Base-by-base conservation (phyloP, 2,888 invertebrate genomes). In the Acrobasis suavella region DNA sequence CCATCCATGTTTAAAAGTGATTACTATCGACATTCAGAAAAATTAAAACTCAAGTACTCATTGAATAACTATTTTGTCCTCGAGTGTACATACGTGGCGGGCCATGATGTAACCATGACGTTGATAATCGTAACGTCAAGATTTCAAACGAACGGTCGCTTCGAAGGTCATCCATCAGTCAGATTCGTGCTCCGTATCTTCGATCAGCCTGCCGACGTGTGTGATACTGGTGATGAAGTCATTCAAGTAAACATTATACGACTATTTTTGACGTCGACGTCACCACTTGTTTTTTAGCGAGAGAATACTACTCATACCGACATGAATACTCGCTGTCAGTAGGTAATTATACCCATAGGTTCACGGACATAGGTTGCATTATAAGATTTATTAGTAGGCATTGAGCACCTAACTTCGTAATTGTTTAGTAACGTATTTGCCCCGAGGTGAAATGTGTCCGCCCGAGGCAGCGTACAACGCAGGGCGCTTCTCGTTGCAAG, bases 131-230 rank as follows among this genome's bases (percentile, higher is more conserved):
- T 72, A 77, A 73, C 77, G 77, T 73, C 65, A 66, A 67, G 74
- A 76, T 71, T 78, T 78, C 64, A 69, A 78, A 77, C 71, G 68
- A 69, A 74, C 69, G 65, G 65, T 64, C 65, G 62, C 59, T 54
- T 56, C 64, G 68, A 68, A 68, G 68, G 68, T 66, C 65, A 59
- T 1, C 8, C 42, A 12, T 9, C 9, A 17, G 16, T 39, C 39
- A 22, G 7, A 6, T 46, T 56, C 56, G 17, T 22, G 56, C 42
- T 56, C 42, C 17, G 5, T n/a, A 56, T 12, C 42, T 22, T 17
- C n/a, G 46, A n/a, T 8, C 14, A 14, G 42, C 5, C n/a, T 42
- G 56, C 56, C 56, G 15, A 22, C 9, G 42, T 56, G 56, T 32
- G 16, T 56, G 9, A 17, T 9, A 14, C 14, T 42, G 10, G 14